Percentiles rank a stretch among this genome's conserved stretches.
These are phyloP conservation scores for Brachymystax lenok DNA, from an alignment of 2,797 vertebrate genomes.

Conservation along the genomic window DNA sequence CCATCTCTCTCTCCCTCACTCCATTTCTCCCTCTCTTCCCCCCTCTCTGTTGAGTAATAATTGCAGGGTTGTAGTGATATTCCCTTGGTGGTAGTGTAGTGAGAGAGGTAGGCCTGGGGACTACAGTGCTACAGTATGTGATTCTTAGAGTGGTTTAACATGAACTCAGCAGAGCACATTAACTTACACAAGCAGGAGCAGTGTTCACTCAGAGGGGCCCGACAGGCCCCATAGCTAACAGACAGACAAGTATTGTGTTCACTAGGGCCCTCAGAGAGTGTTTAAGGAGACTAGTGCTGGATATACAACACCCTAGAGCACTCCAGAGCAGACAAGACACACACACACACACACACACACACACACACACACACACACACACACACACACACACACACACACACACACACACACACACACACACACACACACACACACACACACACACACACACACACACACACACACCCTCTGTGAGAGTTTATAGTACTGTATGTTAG, in stretches of 20 bases:
- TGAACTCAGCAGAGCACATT: slow-evolving; percentile 56
- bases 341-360: too few relatives aligned
- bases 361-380: accelerated
- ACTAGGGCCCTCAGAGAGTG: slow-evolving; percentile 26
- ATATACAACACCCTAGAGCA: slow-evolving; percentile 21
- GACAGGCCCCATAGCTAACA: background rate
- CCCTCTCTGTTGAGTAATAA: slow-evolving; percentile 15
- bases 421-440: too few relatives aligned
- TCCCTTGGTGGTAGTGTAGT: background rate
- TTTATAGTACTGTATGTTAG: background rate
- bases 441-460: too few relatives aligned
- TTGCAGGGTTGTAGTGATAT: slow-evolving; percentile 29
- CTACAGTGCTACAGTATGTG: background rate
- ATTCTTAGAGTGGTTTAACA: slow-evolving; percentile 38
- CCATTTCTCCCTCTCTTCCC: background rate
- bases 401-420: too few relatives aligned
- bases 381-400: too few relatives aligned
- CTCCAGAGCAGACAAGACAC: slow-evolving; percentile 1
- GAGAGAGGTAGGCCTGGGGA: slow-evolving; percentile 9
- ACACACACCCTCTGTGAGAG: too few relatives aligned
- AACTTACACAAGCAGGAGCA: slow-evolving; percentile 46
- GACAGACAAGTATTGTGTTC: background rate
- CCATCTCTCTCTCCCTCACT: slow-evolving; percentile 15
- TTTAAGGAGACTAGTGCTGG: slow-evolving; percentile 37
- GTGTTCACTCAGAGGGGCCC: slow-evolving; percentile 10